These are phyloP conservation scores for Taeniopygia guttata DNA, from an alignment of 2,797 vertebrate species.

Conservation along the genomic window DNA sequence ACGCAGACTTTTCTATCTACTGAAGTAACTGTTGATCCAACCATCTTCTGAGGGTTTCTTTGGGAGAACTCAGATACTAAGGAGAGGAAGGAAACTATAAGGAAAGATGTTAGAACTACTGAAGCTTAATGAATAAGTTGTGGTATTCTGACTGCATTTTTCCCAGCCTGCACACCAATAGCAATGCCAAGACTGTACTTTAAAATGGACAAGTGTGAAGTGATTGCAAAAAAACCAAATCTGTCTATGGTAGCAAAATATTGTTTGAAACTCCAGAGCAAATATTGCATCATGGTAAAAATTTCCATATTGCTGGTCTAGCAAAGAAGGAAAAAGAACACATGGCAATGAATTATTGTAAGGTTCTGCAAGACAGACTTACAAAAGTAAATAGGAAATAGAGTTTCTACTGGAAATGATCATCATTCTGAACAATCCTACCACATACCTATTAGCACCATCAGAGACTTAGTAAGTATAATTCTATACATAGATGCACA, in stretches of 20 bases:
- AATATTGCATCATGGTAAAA: not conserved
- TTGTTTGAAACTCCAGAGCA: not conserved
- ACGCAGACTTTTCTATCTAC: not conserved
- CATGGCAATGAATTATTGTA: not conserved
- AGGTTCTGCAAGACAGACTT: not conserved
- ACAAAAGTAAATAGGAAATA: not conserved
- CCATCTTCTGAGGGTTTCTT: not conserved
- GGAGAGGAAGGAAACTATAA: not conserved
- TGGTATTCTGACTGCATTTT: not conserved
- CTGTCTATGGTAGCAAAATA: not conserved
- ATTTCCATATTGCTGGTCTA: not conserved
- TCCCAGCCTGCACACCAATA: not conserved
- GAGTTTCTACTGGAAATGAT: not conserved
- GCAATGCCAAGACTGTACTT: not conserved
- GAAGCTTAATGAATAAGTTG: not conserved
- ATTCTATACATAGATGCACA: rapidly evolving
- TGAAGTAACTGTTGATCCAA: not conserved
- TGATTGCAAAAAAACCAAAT: not conserved
- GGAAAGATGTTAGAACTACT: not conserved
- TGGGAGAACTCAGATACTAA: not conserved
- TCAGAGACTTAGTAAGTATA: not conserved
- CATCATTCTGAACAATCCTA: not conserved
- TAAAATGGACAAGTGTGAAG: not conserved
- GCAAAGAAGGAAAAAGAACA: not conserved
- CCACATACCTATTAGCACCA: not conserved